Evolutionary conservation across 2,797 vertebrate species (phyloP).

Genomic region (Crax fasciolata): DNA sequence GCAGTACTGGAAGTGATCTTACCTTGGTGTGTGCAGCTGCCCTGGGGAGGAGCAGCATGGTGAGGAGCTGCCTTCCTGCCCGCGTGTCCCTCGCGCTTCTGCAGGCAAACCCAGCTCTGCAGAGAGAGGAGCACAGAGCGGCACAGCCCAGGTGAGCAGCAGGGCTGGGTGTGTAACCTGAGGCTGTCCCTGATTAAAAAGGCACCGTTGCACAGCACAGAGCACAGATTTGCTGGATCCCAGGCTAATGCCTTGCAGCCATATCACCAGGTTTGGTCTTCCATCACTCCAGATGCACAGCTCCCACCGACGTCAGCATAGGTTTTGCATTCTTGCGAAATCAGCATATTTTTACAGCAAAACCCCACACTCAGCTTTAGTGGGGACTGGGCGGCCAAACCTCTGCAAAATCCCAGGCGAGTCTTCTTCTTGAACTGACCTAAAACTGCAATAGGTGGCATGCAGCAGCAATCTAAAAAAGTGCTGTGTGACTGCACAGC

Average conservation of each 20-base stretch:
- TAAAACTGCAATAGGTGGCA: not conserved
- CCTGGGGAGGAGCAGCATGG: not conserved
- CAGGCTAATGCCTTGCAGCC: not conserved
- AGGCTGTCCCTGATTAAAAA: not conserved
- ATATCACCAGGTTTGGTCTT: not conserved
- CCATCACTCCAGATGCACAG: not conserved
- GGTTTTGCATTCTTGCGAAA: not conserved
- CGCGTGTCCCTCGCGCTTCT: not conserved
- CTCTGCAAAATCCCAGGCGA: not conserved
- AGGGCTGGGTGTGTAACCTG: not conserved
- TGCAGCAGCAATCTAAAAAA: not conserved
- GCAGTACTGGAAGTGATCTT: not conserved
- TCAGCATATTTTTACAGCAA: not conserved
- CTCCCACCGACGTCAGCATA: conserved; percentile 7
- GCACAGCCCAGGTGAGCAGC: not conserved
- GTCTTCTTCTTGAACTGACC: not conserved
- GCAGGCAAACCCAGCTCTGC: not conserved
- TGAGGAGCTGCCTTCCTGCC: not conserved
- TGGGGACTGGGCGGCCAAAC: not conserved
- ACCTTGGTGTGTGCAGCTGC: not conserved
- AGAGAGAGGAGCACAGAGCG: not conserved
- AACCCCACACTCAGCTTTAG: not conserved
- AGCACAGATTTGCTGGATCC: not conserved
- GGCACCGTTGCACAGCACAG: not conserved
- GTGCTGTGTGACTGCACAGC: not conserved